These are phyloP conservation scores for Ammodramus savannarum DNA, from an alignment of 2,113 vertebrate genomes.

Conservation along the genomic window DNA sequence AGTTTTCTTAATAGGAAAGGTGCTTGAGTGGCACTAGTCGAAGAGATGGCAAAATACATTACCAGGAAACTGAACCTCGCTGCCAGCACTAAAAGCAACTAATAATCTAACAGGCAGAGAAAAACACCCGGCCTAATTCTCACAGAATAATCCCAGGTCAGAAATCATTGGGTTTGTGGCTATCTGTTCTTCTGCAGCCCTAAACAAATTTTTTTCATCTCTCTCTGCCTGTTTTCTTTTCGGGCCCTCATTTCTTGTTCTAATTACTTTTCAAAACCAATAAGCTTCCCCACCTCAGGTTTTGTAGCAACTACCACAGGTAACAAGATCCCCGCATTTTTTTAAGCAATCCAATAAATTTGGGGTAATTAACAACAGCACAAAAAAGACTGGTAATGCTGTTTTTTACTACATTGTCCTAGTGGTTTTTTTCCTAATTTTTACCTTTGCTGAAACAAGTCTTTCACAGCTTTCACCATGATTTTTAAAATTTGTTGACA, in stretches of 20 bases:
- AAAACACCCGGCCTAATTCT: neutral
- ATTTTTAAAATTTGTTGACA: neutral
- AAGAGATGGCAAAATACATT: neutral
- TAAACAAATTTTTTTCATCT: neutral
- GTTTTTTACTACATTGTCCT: neutral
- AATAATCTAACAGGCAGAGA: neutral
- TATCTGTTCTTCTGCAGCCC: neutral
- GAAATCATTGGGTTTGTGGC: neutral
- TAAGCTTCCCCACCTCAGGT: neutral
- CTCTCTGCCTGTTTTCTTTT: neutral
- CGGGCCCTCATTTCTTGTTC: neutral
- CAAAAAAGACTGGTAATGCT: neutral
- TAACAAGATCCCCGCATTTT: neutral
- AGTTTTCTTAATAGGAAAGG: neutral
- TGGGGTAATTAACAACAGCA: neutral
- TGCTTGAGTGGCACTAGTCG: neutral
- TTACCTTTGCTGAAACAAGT: neutral
- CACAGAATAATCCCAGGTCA: neutral
- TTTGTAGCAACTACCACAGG: neutral
- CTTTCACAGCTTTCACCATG: neutral
- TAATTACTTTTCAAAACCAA: neutral
- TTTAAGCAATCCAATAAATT: neutral
- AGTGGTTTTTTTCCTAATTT: neutral
- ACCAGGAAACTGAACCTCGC: neutral
- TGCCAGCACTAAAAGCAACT: neutral